Conservation (phyloP, 2,888 invertebrate genomes). For the Hypselothyrea guttata region DNA sequence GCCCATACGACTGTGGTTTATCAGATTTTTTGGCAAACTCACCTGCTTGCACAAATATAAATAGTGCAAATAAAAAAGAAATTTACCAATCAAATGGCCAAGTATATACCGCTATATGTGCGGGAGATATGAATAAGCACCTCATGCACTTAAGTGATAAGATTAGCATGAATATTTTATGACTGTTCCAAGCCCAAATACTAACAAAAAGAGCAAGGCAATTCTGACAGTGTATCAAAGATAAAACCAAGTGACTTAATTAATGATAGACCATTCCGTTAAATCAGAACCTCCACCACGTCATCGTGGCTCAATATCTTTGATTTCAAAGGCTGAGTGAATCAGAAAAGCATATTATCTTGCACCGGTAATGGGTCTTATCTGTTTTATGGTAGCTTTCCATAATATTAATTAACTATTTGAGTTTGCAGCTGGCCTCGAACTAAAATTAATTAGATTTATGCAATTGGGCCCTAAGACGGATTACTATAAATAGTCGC, state of each 20-base stretch:
- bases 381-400: slow-evolving; percentile 28
- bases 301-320: slow-evolving; percentile 9
- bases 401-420: slow-evolving; percentile 46
- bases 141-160: slow-evolving; percentile 52
- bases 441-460: neutral
- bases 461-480: slow-evolving; percentile 51
- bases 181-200: slow-evolving; percentile 20
- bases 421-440: slow-evolving; percentile 4
- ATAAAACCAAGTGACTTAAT: slow-evolving; percentile 26
- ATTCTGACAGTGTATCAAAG: slow-evolving; percentile 17
- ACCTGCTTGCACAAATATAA: slow-evolving; percentile 45
- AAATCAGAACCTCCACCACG: slow-evolving; percentile 1
- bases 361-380: slow-evolving; percentile 20
- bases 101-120: slow-evolving; percentile 14
- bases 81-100: slow-evolving; percentile 31
- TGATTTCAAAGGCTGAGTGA: slow-evolving; percentile 22
- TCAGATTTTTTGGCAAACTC: slow-evolving; percentile 36
- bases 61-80: slow-evolving; percentile 11
- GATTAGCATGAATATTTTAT: slow-evolving; percentile 50
- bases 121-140: slow-evolving; percentile 35
- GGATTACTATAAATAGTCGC: slow-evolving; percentile 38
- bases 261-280: slow-evolving; percentile 11
- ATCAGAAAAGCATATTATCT: slow-evolving; percentile 23
- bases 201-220: slow-evolving; percentile 17
- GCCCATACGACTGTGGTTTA: slow-evolving; percentile 32